Base-by-base conservation (phyloP, 2,113 vertebrate species). In the Pholis gunnellus region DNA sequence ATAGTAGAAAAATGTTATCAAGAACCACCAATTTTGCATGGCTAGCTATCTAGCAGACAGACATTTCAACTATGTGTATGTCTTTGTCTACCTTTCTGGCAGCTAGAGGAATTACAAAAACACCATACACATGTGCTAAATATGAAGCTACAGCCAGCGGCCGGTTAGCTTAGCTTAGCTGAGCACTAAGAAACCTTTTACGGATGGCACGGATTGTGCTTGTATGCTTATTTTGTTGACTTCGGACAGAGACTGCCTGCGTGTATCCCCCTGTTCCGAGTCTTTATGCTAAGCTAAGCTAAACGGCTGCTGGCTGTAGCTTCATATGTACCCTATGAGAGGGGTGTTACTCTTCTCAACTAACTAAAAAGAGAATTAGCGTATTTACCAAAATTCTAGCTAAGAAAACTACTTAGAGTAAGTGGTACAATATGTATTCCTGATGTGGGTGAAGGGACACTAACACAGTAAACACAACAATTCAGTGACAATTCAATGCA, bases 401-500 rank as follows among this genome's bases (percentile, higher is more conserved):
- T 15, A 20, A 52, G 20, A 52, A 52, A 52, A 52, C 9, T 22
- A 72, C 9, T 54, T 31, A 17, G n/a, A 61, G 9, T 64, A 76
- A 57, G 38, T 22, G 48, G 31, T 5, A 36, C 31, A 65, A 65
- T 14, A 36, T 65, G 42, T 70, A 13, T 34, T 48, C 13, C 34
- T 17, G 14, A 56, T 52, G 72, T 69, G 0, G 31, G 46, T 25
- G 18, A 60, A 22, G 13, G 34, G 9, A 59, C 4, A 14, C 20
- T 67, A 71, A 40, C 2, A 54, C 6, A 27, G 42, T 34, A 70
- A 20, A 77, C 52, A 46, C 48, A 57, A 65, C 25, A 25, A 22
- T 70, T 76, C 34, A 73, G 56, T 56, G 38, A 80, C 69, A 81
- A 22, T 75, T 85, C 42, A 86, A 25, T 40, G 11, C 60, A 59